Conservation (phyloP, 1,140 invertebrate species). For the Camponotus pennsylvanicus region DNA sequence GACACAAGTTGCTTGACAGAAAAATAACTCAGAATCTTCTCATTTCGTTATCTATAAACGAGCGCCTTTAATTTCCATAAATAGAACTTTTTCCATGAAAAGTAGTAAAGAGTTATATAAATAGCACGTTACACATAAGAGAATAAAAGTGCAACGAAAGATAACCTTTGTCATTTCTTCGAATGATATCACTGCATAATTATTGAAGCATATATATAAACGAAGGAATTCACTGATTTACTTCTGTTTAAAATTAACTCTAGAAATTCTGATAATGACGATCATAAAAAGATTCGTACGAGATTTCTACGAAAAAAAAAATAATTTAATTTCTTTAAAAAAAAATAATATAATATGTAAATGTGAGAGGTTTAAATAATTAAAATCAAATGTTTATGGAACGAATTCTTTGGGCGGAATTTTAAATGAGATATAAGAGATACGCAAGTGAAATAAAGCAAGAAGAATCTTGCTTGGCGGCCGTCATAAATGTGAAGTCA, state of each 20-base stretch:
- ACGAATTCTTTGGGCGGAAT: neutral
- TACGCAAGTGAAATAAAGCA: neutral
- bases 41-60: no score
- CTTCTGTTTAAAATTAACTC: neutral
- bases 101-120: slow-evolving; percentile 47
- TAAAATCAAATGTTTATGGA: neutral
- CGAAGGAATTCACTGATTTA: neutral
- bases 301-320: neutral
- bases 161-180: slow-evolving; percentile 62
- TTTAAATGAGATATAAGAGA: slow-evolving; percentile 16
- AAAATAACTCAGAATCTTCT: no score
- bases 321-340: no score
- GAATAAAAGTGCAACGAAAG: slow-evolving; percentile 42
- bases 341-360: neutral
- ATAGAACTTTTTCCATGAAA: slow-evolving; percentile 34
- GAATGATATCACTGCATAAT: slow-evolving; percentile 37
- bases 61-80: slow-evolving; percentile 22
- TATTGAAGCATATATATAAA: slow-evolving; percentile 12
- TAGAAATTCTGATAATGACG: neutral
- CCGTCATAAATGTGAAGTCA: slow-evolving; percentile 14
- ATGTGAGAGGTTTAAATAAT: neutral
- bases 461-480: neutral
- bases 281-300: neutral
- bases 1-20: neutral
- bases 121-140: slow-evolving; percentile 14